Evolutionary conservation across 2,797 vertebrate genomes (phyloP), one percentile per base, ranked within the genome.

Genomic region (Melanitta fusca): DNA sequence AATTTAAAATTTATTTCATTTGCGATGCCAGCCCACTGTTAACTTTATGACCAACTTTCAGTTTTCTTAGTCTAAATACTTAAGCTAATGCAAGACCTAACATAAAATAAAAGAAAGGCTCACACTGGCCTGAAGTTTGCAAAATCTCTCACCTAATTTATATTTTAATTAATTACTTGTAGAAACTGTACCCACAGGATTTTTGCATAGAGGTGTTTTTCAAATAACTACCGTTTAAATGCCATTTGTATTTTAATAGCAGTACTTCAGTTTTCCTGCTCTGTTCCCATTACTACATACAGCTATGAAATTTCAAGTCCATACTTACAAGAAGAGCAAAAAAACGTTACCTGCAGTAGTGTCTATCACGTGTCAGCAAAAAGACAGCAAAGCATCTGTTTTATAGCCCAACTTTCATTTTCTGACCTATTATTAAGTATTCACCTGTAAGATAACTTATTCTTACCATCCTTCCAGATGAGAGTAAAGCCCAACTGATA

Each of bases 401-500:
- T 74, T 81, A 41, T 3, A 66, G 22, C 49, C 38, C 32, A 60
- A 24, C 22, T 64, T 89, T 61, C 1, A n/a, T 65, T 80, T 94
- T 78, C n/a, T 91, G n/a, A 71, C 32, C 14, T n/a, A 34, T 0
- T 68, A 4, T 85, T 62, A 88, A 78, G 70, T 27, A 61, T 0
- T 32, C 9, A 43, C 68, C 7, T 79, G 32, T 13, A 70, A 61
- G n/a, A 6, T 36, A 91, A 53, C 36, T 60, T 53, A 17, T 53
- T 78, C 98, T 98, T 97, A 99, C 99, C 99, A 4, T 99, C 98
- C 97, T 99, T 99, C 99, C 99, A 99, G 97, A 99, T 99, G 30
- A 99, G 98, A 51, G 99, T 99, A 93, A 99, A 99, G 77, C 99
- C 99, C 88, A 99, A 81, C 95, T 99, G 99, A 95, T 99, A 99